These are phyloP conservation scores for Mirounga angustirostris DNA, from an alignment of 2,113 vertebrate species.

Conservation along the genomic window DNA sequence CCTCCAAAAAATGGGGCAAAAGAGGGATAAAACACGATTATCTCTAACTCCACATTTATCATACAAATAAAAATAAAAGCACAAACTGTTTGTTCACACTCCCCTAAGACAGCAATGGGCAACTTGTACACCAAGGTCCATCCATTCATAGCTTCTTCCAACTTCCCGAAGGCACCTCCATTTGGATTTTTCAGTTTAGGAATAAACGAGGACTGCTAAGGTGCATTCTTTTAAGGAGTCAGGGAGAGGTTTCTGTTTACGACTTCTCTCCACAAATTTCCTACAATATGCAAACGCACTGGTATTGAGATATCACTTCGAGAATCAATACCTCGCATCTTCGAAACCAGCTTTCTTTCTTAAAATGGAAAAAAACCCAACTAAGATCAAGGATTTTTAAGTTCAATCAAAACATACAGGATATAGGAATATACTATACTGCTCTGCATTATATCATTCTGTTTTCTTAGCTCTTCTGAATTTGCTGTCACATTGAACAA, in stretches of 20 bases:
- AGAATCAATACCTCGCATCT: conserved; percentile 16
- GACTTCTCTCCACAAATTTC: neutral
- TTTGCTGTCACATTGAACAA: neutral
- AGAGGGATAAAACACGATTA: neutral
- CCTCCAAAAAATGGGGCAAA: neutral
- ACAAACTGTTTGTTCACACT: neutral
- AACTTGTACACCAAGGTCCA: neutral
- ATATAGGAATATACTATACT: neutral
- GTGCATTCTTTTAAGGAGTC: neutral
- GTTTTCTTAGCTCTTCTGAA: conserved; percentile 25
- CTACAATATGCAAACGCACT: neutral
- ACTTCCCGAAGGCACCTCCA: neutral
- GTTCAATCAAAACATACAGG: neutral
- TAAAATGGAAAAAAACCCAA: neutral
- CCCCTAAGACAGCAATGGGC: neutral
- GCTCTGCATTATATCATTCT: neutral
- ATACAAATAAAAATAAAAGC: conserved; percentile 4
- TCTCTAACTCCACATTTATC: neutral
- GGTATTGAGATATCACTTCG: neutral
- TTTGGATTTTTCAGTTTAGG: neutral
- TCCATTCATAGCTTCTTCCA: neutral
- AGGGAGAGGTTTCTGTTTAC: neutral
- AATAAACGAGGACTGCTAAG: neutral
- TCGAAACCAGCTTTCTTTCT: conserved; percentile 28
- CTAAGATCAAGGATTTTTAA: neutral